Evolutionary conservation across 2,113 vertebrate genomes (phyloP).

Genomic region (Eira barbara): DNA sequence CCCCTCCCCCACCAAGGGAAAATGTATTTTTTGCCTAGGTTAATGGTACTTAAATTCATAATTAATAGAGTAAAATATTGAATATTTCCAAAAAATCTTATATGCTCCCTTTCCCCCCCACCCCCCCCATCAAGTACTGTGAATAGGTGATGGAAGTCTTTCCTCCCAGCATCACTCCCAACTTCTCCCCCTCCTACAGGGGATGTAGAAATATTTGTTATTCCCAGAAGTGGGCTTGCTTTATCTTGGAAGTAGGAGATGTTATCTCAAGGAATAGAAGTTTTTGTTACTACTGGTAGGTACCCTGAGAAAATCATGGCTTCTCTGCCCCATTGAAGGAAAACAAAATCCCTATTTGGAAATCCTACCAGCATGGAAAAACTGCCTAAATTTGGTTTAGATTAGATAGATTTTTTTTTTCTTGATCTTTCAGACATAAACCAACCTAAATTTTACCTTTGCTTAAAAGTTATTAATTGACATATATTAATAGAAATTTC

Average conservation of each 20-base stretch:
- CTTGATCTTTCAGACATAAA: slow-evolving; percentile 3
- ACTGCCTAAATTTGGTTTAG: neutral
- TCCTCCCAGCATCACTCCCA: neutral
- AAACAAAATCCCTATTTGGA: neutral
- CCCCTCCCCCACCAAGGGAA: neutral
- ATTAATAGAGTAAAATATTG: neutral
- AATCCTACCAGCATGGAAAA: neutral
- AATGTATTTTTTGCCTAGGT: neutral
- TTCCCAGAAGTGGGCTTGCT: neutral
- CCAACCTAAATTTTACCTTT: slow-evolving; percentile 19
- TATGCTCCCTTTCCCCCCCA: neutral
- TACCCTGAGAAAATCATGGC: neutral
- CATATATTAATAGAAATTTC: neutral
- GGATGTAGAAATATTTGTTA: neutral
- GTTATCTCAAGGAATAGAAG: neutral
- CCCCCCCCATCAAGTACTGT: neutral
- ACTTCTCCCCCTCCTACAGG: accelerated
- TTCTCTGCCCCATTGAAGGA: neutral
- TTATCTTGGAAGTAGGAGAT: neutral
- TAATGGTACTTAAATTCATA: slow-evolving; percentile 12
- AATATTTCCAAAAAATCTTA: neutral
- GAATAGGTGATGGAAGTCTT: neutral
- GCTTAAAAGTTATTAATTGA: slow-evolving; percentile 29
- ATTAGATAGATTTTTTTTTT: neutral
- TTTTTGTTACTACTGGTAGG: neutral